Base-by-base conservation (phyloP, 2,113 vertebrate genomes). In the Hippocampus barbouri region DNA sequence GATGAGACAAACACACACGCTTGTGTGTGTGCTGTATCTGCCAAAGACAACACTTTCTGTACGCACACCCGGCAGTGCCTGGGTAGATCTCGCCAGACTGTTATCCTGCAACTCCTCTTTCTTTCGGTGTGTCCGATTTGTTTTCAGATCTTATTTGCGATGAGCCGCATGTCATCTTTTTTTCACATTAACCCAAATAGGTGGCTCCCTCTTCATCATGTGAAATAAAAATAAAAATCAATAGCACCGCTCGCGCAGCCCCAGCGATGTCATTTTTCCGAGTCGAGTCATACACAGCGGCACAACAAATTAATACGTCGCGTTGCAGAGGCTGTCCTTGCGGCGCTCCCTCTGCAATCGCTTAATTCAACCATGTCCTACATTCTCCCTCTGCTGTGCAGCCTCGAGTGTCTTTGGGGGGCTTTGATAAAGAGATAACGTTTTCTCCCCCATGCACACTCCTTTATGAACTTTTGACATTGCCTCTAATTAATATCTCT, bases 401-500 rank as follows among this genome's bases (percentile, higher is more conserved):
- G 53, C 73, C 73, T 8, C 47, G 41, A 66, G 23, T 18, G 43
- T 12, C 67, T 74, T 74, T 51, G 76, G 43, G 38, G 38, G 62
- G 51, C 63, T 83, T 83, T 75, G 71, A 76, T 72, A 64, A 68
- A 65, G 76, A 80, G 85, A 83, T 82, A 79, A 85, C 87, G 70
- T 78, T 80, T 79, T 78, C 76, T 78, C 82, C 82, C 75, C 82
- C 81, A 75, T 68, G 64, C 70, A 59, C 82, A 73, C 74, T 79
- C 79, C 72, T 89, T 84, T 87, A 84, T 87, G 76, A 79, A 90
- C 90, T 85, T 87, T 78, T 81, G 84, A 89, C 69, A 83, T 89
- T 86, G 83, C 79, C 74, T 90, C 80, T 87, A 88, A 91, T 93
- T 91, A 92, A 89, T 84, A 80, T 91, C 83, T 73, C 70, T 79